These are phyloP conservation scores for Onychomys torridus DNA, from an alignment of 2,797 vertebrate species.

Conservation along the genomic window DNA sequence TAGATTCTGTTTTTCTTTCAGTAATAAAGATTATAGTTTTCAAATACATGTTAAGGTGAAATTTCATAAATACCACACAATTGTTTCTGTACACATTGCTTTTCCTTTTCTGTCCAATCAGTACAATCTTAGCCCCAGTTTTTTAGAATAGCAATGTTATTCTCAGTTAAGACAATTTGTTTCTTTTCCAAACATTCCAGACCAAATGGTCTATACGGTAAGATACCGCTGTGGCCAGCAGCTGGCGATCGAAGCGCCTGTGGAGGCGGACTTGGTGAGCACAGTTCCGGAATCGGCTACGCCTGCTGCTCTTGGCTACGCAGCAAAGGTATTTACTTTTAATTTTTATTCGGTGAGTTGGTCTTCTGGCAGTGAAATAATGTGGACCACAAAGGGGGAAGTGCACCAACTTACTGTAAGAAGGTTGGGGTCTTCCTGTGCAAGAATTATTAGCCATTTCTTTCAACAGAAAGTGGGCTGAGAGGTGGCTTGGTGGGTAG, in stretches of 20 bases:
- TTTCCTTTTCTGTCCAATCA: conserved; percentile 6
- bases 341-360: background rate
- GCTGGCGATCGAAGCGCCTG: conserved; percentile 96
- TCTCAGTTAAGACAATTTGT: conserved; percentile 26
- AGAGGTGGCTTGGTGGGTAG: background rate
- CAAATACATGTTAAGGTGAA: background rate
- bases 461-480: background rate
- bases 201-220: conserved; percentile 99
- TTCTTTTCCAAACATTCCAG: conserved; percentile 86
- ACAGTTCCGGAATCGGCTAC: conserved; percentile 99
- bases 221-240: conserved; percentile 96
- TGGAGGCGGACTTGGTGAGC: conserved; percentile 98
- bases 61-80: background rate
- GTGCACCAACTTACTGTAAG: background rate
- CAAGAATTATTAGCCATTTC: background rate
- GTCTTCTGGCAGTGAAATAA: background rate
- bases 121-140: background rate
- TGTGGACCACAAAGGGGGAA: background rate
- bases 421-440: background rate
- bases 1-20: conserved; percentile 39
- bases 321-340: conserved; percentile 91
- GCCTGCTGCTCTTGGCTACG: conserved; percentile 97
- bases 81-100: background rate
- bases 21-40: conserved; percentile 22
- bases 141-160: conserved; percentile 51